Evolutionary conservation across 2,888 invertebrate species (phyloP), one percentile per base, ranked within the genome.

Genomic region (Agrochola lychnidis): DNA sequence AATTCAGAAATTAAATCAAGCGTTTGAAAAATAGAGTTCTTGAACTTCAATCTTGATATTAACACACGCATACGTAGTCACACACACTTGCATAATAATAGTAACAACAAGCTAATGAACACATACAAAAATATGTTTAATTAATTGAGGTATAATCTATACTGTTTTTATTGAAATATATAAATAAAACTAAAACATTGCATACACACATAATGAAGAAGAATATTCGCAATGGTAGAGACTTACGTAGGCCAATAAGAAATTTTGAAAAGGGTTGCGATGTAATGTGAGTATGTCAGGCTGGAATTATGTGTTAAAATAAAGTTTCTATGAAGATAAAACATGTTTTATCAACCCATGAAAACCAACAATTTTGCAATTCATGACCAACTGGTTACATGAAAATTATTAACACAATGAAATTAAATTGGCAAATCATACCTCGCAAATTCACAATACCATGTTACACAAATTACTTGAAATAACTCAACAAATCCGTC

Each of bases 61-160:
- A 57, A 40, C 42, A 77, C 73, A 77, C 70, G 61, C 67, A 63
- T 66, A 76, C 75, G 75, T 64, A 78, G 9, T 48, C 62, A 76
- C 59, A 75, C 76, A 80, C 64, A 80, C 73, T 63, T 73, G 80
- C 51, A 70, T 73, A 61, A 84, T 63, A 78, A 77, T 59, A 75
- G 51, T 70, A 73, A 78, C 73, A 74, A 78, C 64, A 78, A 81
- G 64, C 80, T 88, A 87, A 83, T 87, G 87, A 84, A 88, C 88
- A 88, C 87, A 84, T 85, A 86, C 53, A 53, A 42, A 73, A 80
- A 66, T 14, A 71, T 67, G 16, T 71, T 81, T 62, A 45, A 70
- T 78, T 36, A 59, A 73, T 73, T 83, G 78, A 83, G 83, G 83
- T 82, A 72, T 67, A 78, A 72, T 72, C 36, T 73, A 78, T 74